phyloP scores from a whole-genome alignment of 2,888 invertebrate species.

The Philonicus albiceps region DNA sequence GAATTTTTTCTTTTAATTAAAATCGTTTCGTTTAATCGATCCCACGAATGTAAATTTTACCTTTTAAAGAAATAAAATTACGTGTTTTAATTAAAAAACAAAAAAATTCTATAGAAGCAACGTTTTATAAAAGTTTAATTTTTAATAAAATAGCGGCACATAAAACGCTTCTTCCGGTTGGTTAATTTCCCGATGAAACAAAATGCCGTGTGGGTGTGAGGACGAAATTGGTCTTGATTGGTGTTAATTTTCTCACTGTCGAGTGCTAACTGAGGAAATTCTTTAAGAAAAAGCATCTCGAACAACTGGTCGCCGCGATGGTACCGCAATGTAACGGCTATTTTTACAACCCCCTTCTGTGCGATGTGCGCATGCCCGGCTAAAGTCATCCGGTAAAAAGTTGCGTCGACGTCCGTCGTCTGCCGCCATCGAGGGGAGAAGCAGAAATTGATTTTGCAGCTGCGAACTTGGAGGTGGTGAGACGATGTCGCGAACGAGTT shows the following conservation, averaged over 20 bases:
- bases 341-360: neutral
- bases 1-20: neutral
- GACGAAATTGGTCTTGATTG: neutral
- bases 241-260: neutral
- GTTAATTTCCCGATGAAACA: neutral
- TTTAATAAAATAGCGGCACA: neutral
- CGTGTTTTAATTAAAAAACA: neutral
- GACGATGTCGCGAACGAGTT: neutral
- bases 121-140: neutral
- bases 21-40: too few species aligned
- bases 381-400: neutral
- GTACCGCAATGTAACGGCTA: neutral
- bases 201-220: neutral
- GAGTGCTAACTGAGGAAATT: neutral
- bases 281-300: neutral
- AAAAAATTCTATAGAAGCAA: neutral
- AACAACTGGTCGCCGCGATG: neutral
- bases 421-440: neutral
- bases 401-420: neutral
- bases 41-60: neutral
- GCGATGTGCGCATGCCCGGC: neutral
- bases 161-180: neutral
- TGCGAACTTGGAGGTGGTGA: neutral
- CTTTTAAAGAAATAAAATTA: neutral
- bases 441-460: neutral